phyloP scores from a whole-genome alignment of 2,888 invertebrate species.

The Nomada flava region DNA sequence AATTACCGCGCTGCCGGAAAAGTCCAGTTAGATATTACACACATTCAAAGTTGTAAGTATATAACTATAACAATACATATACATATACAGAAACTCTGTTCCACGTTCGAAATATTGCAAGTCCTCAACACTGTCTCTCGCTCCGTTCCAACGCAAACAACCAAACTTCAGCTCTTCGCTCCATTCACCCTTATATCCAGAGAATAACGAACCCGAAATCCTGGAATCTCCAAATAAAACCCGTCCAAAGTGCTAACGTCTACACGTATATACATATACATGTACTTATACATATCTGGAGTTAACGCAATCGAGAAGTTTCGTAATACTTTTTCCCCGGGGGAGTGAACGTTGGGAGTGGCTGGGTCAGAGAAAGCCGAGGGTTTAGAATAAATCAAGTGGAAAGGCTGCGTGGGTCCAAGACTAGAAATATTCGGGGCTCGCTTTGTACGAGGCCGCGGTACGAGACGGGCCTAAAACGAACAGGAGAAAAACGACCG shows the following conservation, averaged over 20 bases:
- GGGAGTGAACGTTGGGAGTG: slow-evolving; percentile 26
- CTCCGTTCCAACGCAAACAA: too few relatives aligned
- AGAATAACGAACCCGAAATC: neutral
- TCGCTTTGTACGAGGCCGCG: slow-evolving; percentile 75
- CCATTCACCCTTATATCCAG: too few relatives aligned
- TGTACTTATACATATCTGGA: too few relatives aligned
- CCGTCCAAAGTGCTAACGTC: neutral
- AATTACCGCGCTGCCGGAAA: too few relatives aligned
- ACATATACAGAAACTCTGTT: neutral
- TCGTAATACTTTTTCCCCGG: slow-evolving; percentile 25
- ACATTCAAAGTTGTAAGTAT: too few relatives aligned
- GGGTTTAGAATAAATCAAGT: slow-evolving; percentile 79
- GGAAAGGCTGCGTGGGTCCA: slow-evolving; percentile 77
- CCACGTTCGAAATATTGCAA: neutral
- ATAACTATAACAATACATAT: neutral
- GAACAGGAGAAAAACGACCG: slow-evolving; percentile 54
- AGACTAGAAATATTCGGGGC: slow-evolving; percentile 75
- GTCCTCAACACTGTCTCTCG: neutral
- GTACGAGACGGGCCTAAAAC: slow-evolving; percentile 61
- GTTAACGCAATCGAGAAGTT: slow-evolving; percentile 22
- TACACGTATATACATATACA: neutral
- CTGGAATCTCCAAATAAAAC: too few relatives aligned
- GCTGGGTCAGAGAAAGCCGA: slow-evolving; percentile 40
- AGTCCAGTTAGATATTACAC: too few relatives aligned
- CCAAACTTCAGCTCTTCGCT: too few relatives aligned